These are phyloP conservation scores for Scleropages formosus DNA, from an alignment of 2,797 vertebrate species.

Conservation along the genomic window DNA sequence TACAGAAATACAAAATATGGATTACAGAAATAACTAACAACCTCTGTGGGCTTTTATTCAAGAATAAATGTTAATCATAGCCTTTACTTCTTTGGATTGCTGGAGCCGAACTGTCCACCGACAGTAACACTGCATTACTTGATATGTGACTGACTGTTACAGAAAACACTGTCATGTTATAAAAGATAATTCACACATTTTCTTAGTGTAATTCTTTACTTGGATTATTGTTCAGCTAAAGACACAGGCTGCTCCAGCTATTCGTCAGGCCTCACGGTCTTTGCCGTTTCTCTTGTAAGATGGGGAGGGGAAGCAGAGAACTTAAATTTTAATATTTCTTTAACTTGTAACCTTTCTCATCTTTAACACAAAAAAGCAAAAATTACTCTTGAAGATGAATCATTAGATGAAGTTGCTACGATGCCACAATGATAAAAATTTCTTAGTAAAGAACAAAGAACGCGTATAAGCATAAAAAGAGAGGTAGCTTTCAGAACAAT, in stretches of 20 bases:
- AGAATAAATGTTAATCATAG: conserved; percentile 64
- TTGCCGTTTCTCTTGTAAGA: background rate
- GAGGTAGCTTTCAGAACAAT: conserved; percentile 76
- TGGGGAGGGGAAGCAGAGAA: too few species aligned
- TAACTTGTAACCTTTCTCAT: conserved; percentile 27
- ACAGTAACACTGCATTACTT: conserved; percentile 31
- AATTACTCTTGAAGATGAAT: conserved; percentile 56
- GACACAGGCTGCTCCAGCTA: conserved; percentile 19
- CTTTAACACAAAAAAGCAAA: conserved; percentile 40
- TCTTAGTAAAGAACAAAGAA: conserved; percentile 53
- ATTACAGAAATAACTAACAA: conserved; percentile 71
- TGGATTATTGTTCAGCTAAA: conserved; percentile 38
- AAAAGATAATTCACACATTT: conserved; percentile 52
- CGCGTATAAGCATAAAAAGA: conserved; percentile 57
- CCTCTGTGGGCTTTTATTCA: conserved; percentile 67
- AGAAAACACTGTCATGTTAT: conserved; percentile 47
- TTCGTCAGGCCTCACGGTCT: conserved; percentile 58
- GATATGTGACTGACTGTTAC: conserved; percentile 53
- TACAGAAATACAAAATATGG: conserved; percentile 60
- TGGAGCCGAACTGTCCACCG: conserved; percentile 45
- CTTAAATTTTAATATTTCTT: background rate
- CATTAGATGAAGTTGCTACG: conserved; percentile 52
- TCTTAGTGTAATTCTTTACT: conserved; percentile 49
- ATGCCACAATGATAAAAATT: conserved; percentile 59
- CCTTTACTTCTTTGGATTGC: conserved; percentile 49